phyloP scores from a whole-genome alignment of 2,888 invertebrate genomes.

The Hyppa rectilinea region DNA sequence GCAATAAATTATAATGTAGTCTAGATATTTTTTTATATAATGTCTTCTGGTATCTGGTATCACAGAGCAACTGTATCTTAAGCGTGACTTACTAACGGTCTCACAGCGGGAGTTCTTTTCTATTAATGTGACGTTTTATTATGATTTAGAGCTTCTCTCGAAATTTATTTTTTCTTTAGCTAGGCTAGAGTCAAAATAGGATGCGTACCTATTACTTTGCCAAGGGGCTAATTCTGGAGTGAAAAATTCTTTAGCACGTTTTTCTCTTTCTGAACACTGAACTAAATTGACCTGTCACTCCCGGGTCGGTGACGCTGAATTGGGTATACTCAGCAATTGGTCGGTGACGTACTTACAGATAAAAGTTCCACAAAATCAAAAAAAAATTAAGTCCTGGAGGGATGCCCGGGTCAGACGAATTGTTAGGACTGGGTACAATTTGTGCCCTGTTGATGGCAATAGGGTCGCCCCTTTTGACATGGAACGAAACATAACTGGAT shows the following conservation, averaged over 20 bases:
- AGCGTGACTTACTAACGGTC: slow-evolving; percentile 51
- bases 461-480: too few species aligned
- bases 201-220: neutral
- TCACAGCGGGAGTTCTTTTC: slow-evolving; percentile 54
- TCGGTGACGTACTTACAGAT: too few species aligned
- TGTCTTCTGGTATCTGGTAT: slow-evolving; percentile 21
- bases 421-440: too few species aligned
- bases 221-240: neutral
- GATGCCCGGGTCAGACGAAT: too few species aligned
- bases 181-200: neutral
- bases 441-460: too few species aligned
- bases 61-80: slow-evolving; percentile 42
- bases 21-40: slow-evolving; percentile 32
- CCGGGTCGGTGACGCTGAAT: too few species aligned
- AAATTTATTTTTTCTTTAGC: slow-evolving; percentile 8
- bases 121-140: slow-evolving; percentile 60
- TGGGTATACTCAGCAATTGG: too few species aligned
- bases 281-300: too few species aligned
- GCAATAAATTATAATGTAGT: neutral
- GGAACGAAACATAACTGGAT: too few species aligned
- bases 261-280: too few species aligned
- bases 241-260: neutral
- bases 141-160: slow-evolving; percentile 28
- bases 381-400: too few species aligned
- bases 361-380: too few species aligned